Conservation (phyloP, 2,113 vertebrate species). For the Lagenorhynchus albirostris region DNA sequence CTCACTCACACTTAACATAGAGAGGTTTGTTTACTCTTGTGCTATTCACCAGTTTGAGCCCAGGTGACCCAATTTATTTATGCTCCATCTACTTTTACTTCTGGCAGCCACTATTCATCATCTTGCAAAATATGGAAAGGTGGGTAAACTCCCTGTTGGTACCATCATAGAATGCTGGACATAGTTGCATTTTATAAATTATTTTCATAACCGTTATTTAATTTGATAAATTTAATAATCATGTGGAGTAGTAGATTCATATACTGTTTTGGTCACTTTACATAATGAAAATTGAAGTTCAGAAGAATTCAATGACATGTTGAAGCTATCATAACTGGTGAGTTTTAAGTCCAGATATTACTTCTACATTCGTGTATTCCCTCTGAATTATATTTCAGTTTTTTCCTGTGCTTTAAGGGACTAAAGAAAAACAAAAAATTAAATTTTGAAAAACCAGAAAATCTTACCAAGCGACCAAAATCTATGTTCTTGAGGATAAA, state of each 20-base stretch:
- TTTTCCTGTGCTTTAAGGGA: neutral
- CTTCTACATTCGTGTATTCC: neutral
- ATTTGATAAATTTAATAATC: neutral
- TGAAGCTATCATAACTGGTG: neutral
- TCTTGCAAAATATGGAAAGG: neutral
- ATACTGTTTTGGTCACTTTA: neutral
- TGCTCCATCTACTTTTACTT: neutral
- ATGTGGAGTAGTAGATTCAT: neutral
- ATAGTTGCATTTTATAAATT: neutral
- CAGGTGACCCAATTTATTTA: neutral
- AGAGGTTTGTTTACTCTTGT: neutral
- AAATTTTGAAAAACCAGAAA: neutral
- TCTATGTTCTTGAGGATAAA: neutral
- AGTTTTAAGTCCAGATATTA: neutral
- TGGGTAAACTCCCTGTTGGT: neutral
- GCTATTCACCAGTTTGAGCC: neutral
- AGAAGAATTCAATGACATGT: neutral
- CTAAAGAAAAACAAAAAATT: neutral
- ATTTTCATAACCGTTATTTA: neutral
- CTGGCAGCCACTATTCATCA: neutral
- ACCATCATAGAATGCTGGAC: neutral
- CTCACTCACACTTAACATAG: neutral
- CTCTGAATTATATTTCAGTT: neutral
- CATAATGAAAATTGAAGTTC: slow-evolving; percentile 18
- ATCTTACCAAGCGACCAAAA: neutral